Conservation (phyloP, 2,797 vertebrate species). For the Glyptemys insculpta region DNA sequence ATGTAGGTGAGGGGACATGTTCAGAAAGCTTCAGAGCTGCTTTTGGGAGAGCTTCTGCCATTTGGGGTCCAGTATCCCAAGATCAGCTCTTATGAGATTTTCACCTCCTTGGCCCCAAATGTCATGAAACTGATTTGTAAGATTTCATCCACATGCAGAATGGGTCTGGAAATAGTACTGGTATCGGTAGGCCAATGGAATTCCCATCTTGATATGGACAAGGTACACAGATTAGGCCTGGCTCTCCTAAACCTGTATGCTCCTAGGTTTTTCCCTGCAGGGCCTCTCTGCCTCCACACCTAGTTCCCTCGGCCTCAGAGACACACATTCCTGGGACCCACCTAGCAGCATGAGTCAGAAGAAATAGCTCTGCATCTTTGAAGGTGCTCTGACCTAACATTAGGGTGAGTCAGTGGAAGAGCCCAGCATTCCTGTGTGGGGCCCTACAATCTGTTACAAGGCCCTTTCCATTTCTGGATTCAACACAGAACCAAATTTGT, state of each 20-base stretch:
- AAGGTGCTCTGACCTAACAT: background rate
- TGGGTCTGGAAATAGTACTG: background rate
- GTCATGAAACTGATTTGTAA: fast-evolving
- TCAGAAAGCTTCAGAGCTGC: background rate
- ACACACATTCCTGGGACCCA: no score
- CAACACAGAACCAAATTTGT: background rate
- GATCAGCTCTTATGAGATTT: background rate
- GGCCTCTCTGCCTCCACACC: background rate
- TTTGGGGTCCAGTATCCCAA: background rate
- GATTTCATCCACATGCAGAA: background rate
- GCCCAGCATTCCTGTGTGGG: no score
- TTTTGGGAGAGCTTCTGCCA: background rate
- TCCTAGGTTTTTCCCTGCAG: background rate
- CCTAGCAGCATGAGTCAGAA: background rate
- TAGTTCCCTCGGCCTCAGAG: background rate
- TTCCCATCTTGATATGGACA: background rate
- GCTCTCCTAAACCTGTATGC: background rate
- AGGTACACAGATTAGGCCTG: background rate
- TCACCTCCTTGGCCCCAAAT: background rate
- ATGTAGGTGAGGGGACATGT: background rate
- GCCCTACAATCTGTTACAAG: no score
- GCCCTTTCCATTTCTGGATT: background rate
- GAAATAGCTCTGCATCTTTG: background rate
- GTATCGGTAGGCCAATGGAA: background rate
- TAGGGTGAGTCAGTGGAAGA: background rate